Evolutionary conservation across 2,113 vertebrate species (phyloP), one percentile per base, ranked within the genome.

Genomic region (Chloroceryle aenea): DNA sequence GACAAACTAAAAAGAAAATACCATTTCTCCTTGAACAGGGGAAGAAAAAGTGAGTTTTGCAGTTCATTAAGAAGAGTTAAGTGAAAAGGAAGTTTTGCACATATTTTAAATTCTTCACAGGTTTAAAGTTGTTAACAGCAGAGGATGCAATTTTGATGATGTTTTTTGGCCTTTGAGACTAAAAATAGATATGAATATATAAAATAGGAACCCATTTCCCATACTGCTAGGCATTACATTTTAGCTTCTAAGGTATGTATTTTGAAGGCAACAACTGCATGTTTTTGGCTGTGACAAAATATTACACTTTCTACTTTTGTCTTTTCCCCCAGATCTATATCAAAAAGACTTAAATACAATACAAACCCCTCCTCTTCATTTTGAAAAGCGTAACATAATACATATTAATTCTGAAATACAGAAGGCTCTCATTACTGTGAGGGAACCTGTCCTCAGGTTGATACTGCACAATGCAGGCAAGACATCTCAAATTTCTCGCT

Each of bases 361-460:
- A 53, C 0, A 0, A 45, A 68, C 18, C 11, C 2, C 14, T 56
- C 36, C 47, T 53, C 14, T 71, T 34, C 7, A 25, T n/a, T 62
- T 79, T 38, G 4, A 25, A 78, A 61, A 86, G 9, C 30, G 55
- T 4, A 64, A 3, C 23, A 15, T 52, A 52, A 52, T 27, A 52
- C 50, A 26, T 50, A 50, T 25, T 50, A 27, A 52, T 27, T 52
- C 50, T 27, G 50, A 52, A 52, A n/a, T 18, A 11, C 7, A 22
- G 36, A 26, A 64, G 23, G 4, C 9, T 48, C 14, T 72, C 22
- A 23, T 15, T 40, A 32, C 22, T 3, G 1, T 16, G 8, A n/a
- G 20, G 38, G 6, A 6, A 14, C 3, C 12, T 10, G 5, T 42
- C 48, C 45, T 25, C 14, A 27, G 20, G 67, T 6, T 67, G 47